Evolutionary conservation across 2,797 vertebrate genomes (phyloP), one percentile per base, ranked within the genome.

Genomic region (Glossophaga mutica): DNA sequence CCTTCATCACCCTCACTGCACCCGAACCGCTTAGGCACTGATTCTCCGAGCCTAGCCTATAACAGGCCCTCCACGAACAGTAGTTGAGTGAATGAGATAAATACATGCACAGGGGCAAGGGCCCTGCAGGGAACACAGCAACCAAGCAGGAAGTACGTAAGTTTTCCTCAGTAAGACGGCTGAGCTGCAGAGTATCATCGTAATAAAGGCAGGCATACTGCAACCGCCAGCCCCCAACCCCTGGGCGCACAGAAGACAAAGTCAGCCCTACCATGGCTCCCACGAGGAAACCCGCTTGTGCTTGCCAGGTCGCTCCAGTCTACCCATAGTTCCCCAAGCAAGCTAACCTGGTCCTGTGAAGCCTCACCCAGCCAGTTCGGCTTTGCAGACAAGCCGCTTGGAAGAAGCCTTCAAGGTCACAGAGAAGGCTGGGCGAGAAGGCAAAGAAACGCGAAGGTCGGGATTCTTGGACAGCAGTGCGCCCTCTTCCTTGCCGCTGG

Each of bases 121-220:
- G 50, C 4, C 6, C 24, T 18, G 2, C 12, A 42, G 26, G 15
- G 14, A 21, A 12, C 21, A 4, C 0, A 67, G 67, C 2, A 4
- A 46, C 70, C 16, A 11, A 2, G 29, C 2, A 44, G 39, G 9
- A 57, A 81, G 44, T 9, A 7, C 26, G 0, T 42, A 12, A 52
- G 24, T 32, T 24, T 29, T 55, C 84, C 71, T 83, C 6, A 19
- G 16, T 24, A 16, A 22, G 52, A n/a, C 1, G 29, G 15, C 24
- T 34, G 62, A 29, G 37, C 8, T 67, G 37, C 57, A 55, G 71
- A n/a, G 12, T 0, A 4, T 26, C 5, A 2, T 1, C 5, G 34
- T 6, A 2, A 0, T 0, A 6, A 57, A 34, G 21, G 34, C 3
- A 0, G 21, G 21, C 12, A 14, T 0, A 4, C 5, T 21, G 24